Percentiles rank a stretch among this genome's conserved stretches.
These are phyloP conservation scores for Poecile montanus DNA, from an alignment of 2,797 vertebrate species.

Conservation along the genomic window DNA sequence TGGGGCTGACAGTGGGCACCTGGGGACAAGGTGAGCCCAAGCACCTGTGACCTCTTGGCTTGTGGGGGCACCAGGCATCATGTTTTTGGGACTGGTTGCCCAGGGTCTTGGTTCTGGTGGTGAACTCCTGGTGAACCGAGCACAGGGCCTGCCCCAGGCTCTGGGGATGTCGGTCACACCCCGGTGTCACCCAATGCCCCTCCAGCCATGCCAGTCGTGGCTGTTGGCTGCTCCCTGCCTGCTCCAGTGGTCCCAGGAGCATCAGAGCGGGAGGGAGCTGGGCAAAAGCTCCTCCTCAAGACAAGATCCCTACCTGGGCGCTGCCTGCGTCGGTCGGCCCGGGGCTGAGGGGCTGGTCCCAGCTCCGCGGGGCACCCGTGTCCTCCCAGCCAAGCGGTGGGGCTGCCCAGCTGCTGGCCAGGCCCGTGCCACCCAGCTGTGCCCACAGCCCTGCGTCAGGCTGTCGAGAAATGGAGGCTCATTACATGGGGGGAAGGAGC, in stretches of 20 bases:
- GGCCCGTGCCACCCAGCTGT: slow-evolving; percentile 45
- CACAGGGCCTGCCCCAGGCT: background rate
- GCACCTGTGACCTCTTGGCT: fast-evolving
- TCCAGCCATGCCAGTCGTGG: background rate
- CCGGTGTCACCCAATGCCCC: background rate
- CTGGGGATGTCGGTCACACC: background rate
- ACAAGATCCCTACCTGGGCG: slow-evolving; percentile 47
- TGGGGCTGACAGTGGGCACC: fast-evolving
- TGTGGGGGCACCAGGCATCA: fast-evolving
- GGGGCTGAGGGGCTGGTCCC: slow-evolving; percentile 58
- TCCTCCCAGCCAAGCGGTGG: slow-evolving; percentile 42
- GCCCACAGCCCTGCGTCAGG: slow-evolving; percentile 54
- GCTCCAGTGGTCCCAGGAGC: background rate
- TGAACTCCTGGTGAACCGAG: background rate
- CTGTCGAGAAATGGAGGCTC: slow-evolving; percentile 54
- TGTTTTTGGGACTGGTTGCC: background rate
- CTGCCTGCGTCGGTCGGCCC: slow-evolving; percentile 41
- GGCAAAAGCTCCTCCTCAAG: slow-evolving; percentile 27
- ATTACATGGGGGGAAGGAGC: slow-evolving; percentile 18
- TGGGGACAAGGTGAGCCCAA: background rate
- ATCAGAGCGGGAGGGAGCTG: background rate
- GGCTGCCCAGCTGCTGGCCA: slow-evolving; percentile 44
- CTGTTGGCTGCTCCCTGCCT: background rate
- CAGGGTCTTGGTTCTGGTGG: background rate
- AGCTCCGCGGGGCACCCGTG: slow-evolving; percentile 4